phyloP scores from a whole-genome alignment of 2,113 vertebrate species.

The human (Homo sapiens) region DNA sequence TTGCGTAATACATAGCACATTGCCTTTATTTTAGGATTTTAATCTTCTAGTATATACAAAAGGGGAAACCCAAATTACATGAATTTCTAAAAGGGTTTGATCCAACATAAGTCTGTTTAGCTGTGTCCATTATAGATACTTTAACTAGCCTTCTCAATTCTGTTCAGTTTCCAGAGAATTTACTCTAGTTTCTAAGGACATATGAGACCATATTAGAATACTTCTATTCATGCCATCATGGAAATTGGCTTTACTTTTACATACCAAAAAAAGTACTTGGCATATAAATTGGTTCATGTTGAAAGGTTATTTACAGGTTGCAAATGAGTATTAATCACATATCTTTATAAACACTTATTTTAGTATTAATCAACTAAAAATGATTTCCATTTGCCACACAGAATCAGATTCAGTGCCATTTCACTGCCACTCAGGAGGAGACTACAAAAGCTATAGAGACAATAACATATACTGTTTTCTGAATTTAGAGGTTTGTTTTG shows the following conservation, averaged over 20 bases:
- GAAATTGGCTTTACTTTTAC: not conserved
- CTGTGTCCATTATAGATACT: not conserved
- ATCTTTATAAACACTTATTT: conserved; percentile 27
- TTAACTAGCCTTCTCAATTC: not conserved
- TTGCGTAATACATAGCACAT: not conserved
- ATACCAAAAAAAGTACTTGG: not conserved
- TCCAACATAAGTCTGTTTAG: not conserved
- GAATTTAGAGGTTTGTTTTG: not conserved
- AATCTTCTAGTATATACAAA: not conserved
- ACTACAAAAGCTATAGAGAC: not conserved
- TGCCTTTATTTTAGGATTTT: not conserved
- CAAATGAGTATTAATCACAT: not conserved
- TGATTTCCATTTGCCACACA: not conserved
- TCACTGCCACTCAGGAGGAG: not conserved
- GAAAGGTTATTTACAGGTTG: conserved; percentile 20
- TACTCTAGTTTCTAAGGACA: not conserved
- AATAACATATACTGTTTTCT: not conserved
- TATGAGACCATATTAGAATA: not conserved
- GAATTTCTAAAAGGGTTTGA: conserved; percentile 12
- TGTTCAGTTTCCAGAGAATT: not conserved
- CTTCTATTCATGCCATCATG: not conserved
- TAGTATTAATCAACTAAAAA: not conserved
- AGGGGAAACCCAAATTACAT: not conserved
- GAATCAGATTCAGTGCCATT: not conserved
- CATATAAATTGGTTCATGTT: not conserved